A percentile compares a stretch with the other conserved stretches of the same genome.
Conservation (phyloP, 2,113 vertebrate species). For the Gambusia holbrooki region DNA sequence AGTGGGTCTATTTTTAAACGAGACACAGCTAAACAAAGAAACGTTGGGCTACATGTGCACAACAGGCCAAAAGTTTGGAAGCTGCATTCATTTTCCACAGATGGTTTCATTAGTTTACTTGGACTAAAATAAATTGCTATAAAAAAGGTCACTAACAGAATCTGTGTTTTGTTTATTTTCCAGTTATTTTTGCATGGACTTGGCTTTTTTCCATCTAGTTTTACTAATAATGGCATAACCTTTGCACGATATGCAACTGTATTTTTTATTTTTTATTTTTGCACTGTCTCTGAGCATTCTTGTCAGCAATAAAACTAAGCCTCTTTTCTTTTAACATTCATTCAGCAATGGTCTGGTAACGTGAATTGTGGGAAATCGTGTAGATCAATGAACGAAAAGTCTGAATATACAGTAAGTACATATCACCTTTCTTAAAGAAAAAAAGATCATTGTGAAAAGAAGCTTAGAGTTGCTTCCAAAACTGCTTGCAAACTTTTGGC, state of each 20-base stretch:
- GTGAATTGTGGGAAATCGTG: neutral
- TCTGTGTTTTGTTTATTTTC: no score
- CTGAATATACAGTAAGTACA: neutral
- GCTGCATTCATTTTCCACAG: neutral
- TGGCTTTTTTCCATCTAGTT: neutral
- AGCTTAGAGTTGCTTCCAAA: no score
- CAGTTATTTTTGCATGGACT: neutral
- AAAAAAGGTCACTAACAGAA: no score
- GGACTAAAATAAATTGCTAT: neutral
- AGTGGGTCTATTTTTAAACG: no score
- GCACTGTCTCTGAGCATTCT: neutral
- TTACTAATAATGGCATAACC: neutral
- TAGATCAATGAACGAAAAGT: neutral
- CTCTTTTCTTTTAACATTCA: neutral
- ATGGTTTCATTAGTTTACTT: neutral
- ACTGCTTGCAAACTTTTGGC: neutral
- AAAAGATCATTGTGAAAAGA: no score
- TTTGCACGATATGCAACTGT: no score
- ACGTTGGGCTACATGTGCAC: neutral
- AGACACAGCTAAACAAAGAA: neutral
- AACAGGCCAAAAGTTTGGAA: neutral
- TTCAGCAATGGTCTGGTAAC: neutral
- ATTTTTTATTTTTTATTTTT: no score
- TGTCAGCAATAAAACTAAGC: neutral
- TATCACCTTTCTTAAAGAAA: neutral